A percentile compares a stretch with the other conserved stretches of the same genome.
These are phyloP conservation scores for Dolichopus griseipennis DNA, from an alignment of 2,888 invertebrate genomes.

Conservation along the genomic window DNA sequence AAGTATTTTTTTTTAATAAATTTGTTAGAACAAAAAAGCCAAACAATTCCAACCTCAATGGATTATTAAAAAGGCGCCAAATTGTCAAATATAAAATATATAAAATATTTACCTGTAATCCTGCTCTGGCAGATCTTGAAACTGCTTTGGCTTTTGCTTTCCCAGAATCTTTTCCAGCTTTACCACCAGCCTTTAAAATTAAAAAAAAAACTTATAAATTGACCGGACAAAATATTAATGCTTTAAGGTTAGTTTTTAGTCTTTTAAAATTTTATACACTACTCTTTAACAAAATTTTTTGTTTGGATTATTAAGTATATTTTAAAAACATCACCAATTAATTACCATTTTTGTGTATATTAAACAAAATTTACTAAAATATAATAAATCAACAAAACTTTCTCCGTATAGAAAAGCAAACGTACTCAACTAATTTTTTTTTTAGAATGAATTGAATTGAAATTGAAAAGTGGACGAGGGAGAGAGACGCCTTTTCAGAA, in stretches of 20 bases:
- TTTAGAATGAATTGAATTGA: neutral
- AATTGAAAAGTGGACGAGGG: neutral
- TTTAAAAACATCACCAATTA: neutral
- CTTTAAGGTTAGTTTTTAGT: neutral
- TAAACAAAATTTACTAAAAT: slow-evolving; percentile 5
- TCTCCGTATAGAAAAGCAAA: neutral
- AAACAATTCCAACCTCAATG: slow-evolving; percentile 3
- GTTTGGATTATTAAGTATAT: neutral
- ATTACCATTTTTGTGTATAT: slow-evolving; percentile 4
- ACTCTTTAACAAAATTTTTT: neutral
- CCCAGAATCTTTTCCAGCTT: slow-evolving; percentile 99
- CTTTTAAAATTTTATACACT: neutral
- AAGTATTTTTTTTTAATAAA: slow-evolving; percentile 26
- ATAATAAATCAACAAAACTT: slow-evolving; percentile 2
- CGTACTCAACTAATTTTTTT: neutral
- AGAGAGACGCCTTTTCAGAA: neutral
- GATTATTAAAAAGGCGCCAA: slow-evolving; percentile 36
- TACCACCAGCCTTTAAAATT: slow-evolving; percentile 88
- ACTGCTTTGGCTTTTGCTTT: slow-evolving; percentile 99
- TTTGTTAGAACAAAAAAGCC: neutral
- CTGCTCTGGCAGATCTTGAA: slow-evolving; percentile 96
- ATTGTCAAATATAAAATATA: slow-evolving; percentile 25
- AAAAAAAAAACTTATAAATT: neutral
- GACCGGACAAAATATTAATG: neutral
- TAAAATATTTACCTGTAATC: slow-evolving; percentile 73